A percentile compares a stretch with the other conserved stretches of the same genome.
phyloP scores from a whole-genome alignment of 2,113 vertebrate genomes.

The Monopterus albus region DNA sequence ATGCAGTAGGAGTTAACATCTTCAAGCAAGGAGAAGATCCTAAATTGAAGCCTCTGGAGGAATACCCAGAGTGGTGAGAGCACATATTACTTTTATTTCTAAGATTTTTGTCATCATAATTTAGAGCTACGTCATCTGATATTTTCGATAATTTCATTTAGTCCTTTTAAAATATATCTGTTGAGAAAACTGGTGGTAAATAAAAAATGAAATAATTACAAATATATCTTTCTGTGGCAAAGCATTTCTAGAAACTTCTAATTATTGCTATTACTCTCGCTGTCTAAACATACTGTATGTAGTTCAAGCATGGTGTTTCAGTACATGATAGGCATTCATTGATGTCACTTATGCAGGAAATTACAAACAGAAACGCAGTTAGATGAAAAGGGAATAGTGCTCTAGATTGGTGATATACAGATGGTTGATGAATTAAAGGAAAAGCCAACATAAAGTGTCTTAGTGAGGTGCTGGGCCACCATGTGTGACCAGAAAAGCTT shows the following conservation, averaged over 20 bases:
- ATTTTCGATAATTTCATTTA: not conserved
- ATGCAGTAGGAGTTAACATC: constrained; percentile 91
- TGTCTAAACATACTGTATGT: not conserved
- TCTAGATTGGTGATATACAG: too few species aligned
- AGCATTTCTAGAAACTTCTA: too few species aligned
- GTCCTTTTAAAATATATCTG: not conserved
- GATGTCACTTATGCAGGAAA: not conserved
- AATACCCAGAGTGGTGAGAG: constrained; percentile 93
- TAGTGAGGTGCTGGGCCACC: too few species aligned
- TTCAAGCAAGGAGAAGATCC: constrained; percentile 90
- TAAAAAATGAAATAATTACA: not conserved
- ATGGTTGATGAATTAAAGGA: too few species aligned
- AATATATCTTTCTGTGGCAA: not conserved
- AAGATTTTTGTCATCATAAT: too few species aligned
- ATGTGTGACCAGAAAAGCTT: too few species aligned
- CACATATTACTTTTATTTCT: not conserved
- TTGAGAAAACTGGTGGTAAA: not conserved
- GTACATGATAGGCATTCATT: too few species aligned
- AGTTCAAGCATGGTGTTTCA: not conserved
- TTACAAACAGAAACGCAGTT: too few species aligned
- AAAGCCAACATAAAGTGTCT: too few species aligned
- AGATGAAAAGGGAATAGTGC: too few species aligned
- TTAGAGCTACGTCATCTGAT: too few species aligned
- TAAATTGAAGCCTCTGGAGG: constrained; percentile 79
- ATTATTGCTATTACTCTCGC: not conserved